Conservation (phyloP, 2,797 vertebrate genomes). For the Platyrinchus mystaceus region DNA sequence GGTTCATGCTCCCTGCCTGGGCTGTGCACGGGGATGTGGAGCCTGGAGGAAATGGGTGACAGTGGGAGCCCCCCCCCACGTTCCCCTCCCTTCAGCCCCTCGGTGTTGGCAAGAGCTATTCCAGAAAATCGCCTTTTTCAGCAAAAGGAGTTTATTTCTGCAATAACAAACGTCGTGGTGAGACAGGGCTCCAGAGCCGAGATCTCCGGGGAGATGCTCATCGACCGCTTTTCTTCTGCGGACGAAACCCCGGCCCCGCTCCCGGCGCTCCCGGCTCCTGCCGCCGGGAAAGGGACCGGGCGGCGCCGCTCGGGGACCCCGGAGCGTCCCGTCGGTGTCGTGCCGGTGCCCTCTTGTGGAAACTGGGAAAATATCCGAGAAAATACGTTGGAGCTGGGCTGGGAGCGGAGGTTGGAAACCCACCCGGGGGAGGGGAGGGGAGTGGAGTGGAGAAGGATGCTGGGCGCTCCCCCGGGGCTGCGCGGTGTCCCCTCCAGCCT, state of each 20-base stretch:
- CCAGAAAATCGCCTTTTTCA: not conserved
- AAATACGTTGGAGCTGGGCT: rapidly evolving
- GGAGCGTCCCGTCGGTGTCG: not conserved
- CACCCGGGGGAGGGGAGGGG: not conserved
- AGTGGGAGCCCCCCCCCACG: rapidly evolving
- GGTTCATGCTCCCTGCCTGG: not conserved
- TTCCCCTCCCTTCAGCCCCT: not conserved
- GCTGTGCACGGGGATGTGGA: not conserved
- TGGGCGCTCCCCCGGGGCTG: not conserved
- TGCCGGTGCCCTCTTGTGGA: slow-evolving; percentile 69
- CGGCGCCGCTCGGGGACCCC: not conserved
- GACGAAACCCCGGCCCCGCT: too few relatives aligned
- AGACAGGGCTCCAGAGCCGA: not conserved
- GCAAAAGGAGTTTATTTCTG: not conserved
- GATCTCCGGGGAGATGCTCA: not conserved
- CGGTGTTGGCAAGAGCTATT: not conserved
- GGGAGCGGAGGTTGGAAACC: not conserved
- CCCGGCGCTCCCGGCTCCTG: not conserved
- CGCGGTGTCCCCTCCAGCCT: not conserved
- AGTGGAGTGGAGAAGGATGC: not conserved
- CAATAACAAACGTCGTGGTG: not conserved
- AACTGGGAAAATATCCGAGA: not conserved
- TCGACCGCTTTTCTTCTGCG: not conserved
- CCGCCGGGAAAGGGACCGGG: not conserved
- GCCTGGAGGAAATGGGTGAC: not conserved